Conservation (phyloP, 1,140 invertebrate genomes). For the Cotesia vestalis region DNA sequence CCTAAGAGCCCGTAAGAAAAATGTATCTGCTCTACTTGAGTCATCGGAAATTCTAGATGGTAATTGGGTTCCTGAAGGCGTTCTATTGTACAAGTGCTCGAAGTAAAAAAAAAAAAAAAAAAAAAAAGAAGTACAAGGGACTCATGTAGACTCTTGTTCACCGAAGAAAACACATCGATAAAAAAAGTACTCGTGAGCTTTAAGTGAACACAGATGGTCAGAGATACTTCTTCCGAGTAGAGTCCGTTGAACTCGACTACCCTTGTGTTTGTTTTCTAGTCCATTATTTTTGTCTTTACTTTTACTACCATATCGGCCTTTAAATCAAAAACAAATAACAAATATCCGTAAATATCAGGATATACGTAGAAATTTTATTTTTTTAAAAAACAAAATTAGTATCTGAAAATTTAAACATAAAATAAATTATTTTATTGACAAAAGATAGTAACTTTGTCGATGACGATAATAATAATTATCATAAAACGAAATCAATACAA, state of each 20-base stretch:
- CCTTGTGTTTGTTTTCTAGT: constrained; percentile 14
- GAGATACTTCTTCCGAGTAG: constrained; percentile 34
- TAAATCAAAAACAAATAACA: constrained; percentile 12
- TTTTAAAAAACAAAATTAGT: not conserved
- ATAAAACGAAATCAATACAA: too few species aligned
- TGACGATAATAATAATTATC: too few species aligned
- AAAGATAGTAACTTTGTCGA: too few species aligned
- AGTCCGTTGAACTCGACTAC: constrained; percentile 38
- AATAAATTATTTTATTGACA: not conserved
- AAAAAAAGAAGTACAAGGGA: too few species aligned
- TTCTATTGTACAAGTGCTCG: too few species aligned
- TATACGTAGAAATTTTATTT: too few species aligned
- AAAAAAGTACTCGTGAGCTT: constrained; percentile 1
- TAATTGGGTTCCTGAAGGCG: too few species aligned
- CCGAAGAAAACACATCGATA: not conserved
- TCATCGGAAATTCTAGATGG: too few species aligned
- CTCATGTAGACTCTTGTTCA: not conserved
- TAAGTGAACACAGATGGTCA: constrained; percentile 29
- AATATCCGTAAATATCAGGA: not conserved
- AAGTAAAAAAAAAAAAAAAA: too few species aligned
- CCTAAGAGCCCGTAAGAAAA: too few species aligned
- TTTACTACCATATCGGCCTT: not conserved
- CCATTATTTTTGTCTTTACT: constrained; percentile 18
- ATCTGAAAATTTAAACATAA: not conserved
- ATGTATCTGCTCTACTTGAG: too few species aligned